Percentiles rank a stretch among this genome's conserved stretches.
Evolutionary conservation across 2,888 invertebrate species (phyloP).

Genomic region (Galerucella calmariensis): DNA sequence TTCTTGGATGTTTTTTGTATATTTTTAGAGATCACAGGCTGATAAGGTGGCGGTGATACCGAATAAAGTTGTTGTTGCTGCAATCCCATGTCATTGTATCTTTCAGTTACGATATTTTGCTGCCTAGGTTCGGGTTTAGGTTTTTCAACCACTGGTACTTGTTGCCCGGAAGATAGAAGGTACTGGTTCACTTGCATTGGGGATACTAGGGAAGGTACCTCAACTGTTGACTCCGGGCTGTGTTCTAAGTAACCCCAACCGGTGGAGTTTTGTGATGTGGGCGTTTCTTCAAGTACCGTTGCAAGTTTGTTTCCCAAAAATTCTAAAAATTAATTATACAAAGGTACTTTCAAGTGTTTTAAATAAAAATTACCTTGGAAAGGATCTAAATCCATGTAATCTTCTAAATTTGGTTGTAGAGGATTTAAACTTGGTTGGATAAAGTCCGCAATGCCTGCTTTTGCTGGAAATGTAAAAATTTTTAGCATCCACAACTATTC

Average conservation of each 20-base stretch:
- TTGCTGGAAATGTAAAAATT: conserved; percentile 69
- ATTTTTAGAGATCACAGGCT: conserved; percentile 56
- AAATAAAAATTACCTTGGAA: conserved; percentile 50
- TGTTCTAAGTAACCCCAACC: conserved; percentile 50
- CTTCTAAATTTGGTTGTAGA: conserved; percentile 95
- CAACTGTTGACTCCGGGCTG: conserved; percentile 31
- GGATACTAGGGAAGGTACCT: conserved; percentile 30
- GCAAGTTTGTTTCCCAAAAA: conserved; percentile 70
- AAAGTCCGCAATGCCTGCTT: conserved; percentile 92
- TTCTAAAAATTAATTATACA: conserved; percentile 60
- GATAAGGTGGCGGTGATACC: conserved; percentile 57
- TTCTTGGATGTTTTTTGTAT: conserved; percentile 49
- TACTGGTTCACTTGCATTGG: conserved; percentile 60
- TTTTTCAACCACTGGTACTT: conserved; percentile 42
- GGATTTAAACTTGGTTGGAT: conserved; percentile 98
- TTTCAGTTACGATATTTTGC: conserved; percentile 10
- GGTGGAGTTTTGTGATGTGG: conserved; percentile 41
- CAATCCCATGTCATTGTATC: conserved; percentile 38
- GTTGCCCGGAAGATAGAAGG: conserved; percentile 47
- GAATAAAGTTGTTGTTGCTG: conserved; percentile 57
- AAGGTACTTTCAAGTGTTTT: not conserved
- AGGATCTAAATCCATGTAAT: conserved; percentile 91
- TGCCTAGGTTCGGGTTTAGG: conserved; percentile 15
- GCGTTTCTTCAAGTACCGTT: conserved; percentile 71
- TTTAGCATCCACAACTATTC: not conserved